Evolutionary conservation across 1,140 invertebrate species (phyloP), one percentile per base, ranked within the genome.

Genomic region (Trichonephila clavipes): DNA sequence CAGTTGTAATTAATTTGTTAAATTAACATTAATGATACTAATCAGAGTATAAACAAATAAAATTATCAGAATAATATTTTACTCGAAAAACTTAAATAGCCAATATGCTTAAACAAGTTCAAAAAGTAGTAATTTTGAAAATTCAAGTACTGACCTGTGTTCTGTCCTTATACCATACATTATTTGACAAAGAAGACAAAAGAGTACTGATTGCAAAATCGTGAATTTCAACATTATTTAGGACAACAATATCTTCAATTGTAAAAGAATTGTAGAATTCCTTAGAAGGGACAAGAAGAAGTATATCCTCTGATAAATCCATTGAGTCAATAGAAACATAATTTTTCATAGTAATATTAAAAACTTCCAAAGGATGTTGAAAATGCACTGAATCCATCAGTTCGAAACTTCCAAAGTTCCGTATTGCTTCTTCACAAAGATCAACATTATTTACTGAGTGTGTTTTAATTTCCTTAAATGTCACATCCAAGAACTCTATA

Each of bases 401-500:
- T 34, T 64, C 44, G 24, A 88, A 88, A 21, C 64, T 34, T 40
- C 86, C 86, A 88, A 10, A 40, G n/a, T 66, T 88, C 28, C 0
- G 19, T 64, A 88, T 44, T 40, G 86, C 86, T 88, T 88, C 86
- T 16, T 44, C 14, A 19, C 24, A 44, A 64, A 88, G 86, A 21
- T 88, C 86, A 7, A 88, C 21, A 2, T 24, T 24, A 66, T 88
- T 88, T 2, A 88, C 28, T 18, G 61, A 88, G 40, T 88, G 59
- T 12, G 86, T 88, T 21, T 88, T 58, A 7, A 88, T 64, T 12
- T 88, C 62, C 28, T 62, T 40, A 64, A 88, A 88, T 28, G 61
- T 40, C 1, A 44, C 86, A 88, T 88, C 34, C 28, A 64, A 12
- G 16, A 88, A 18, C 2, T 24, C 28, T 21, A 88, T 14, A 16